Evolutionary conservation across 30 jellyfish, hydroid and myxozoan genomes (phyloP), one percentile per base, ranked within the genome.

Genomic region (Hydractinia echinata): DNA sequence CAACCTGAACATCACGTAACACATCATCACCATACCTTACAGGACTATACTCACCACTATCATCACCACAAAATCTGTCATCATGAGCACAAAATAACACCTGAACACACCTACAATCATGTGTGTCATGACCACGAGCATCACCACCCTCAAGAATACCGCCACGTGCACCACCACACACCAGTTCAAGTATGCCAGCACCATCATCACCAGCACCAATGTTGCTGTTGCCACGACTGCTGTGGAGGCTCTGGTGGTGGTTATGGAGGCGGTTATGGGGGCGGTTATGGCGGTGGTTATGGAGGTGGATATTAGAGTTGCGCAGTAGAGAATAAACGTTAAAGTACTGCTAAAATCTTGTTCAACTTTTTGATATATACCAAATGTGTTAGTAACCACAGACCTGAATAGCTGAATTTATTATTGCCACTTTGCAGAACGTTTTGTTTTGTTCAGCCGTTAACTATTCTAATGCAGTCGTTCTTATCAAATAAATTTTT

Each of bases 61-160:
- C 87, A 80, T 50, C 87, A 80, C 62, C 87, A 61, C 53, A 68
- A 80, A 9, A 80, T 61, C 5, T 72, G 67, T 15, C 84, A 80
- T 66, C 87, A 80, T 50, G 87, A 77, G 44, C 60, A 60, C 74
- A 51, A 30, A 21, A 60, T 77, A 7, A 77, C 55, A 10, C 85
- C 85, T 4, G 78, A 77, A 51, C 85, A 77, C 74, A 78, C 21
- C 8, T 77, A 77, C 51, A 4, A 77, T 30, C 85, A 77, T 49
- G 20, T 18, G 51, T 30, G 54, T 13, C 85, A 77, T 60, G 61
- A 77, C 53, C 85, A 77, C 51, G 51, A 54, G 9, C 85, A 77
- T 55, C 55, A 18, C 8, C 85, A 77, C 74, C 85, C 85, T 0
- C 85, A 77, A 14, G 21, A 64, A 10, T 10, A 5, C 8, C n/a